phyloP scores from a whole-genome alignment of 2,113 vertebrate species.

The Anguilla japonica region DNA sequence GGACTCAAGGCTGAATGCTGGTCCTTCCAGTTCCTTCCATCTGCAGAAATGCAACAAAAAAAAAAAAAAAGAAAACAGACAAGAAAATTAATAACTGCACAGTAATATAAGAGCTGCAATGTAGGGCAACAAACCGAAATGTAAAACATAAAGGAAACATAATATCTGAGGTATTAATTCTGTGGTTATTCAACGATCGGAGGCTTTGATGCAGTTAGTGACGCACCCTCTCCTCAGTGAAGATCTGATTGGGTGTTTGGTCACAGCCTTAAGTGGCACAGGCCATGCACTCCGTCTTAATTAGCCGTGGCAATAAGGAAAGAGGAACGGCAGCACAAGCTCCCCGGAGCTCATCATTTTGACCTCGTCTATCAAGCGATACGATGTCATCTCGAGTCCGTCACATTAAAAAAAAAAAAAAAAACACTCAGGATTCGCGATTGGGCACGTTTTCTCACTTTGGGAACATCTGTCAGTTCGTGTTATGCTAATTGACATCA shows the following conservation, averaged over 20 bases:
- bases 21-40: neutral
- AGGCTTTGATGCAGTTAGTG: neutral
- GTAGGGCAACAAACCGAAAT: neutral
- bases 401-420: neutral
- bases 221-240: neutral
- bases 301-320: constrained; percentile 1
- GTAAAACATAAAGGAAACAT: neutral
- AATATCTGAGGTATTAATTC: neutral
- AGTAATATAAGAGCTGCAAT: neutral
- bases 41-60: neutral
- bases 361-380: neutral
- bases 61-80: neutral
- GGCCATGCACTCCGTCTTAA: neutral
- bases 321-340: neutral
- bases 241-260: neutral
- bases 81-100: neutral
- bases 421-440: neutral
- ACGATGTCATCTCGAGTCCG: neutral
- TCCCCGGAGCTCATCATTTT: neutral
- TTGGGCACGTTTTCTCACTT: neutral
- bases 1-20: neutral
- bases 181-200: neutral
- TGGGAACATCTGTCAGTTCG: neutral
- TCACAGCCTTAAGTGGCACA: neutral
- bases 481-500: neutral